Evolutionary conservation across 2,888 invertebrate genomes (phyloP), one percentile per base, ranked within the genome.

Genomic region (Apoda limacodes): DNA sequence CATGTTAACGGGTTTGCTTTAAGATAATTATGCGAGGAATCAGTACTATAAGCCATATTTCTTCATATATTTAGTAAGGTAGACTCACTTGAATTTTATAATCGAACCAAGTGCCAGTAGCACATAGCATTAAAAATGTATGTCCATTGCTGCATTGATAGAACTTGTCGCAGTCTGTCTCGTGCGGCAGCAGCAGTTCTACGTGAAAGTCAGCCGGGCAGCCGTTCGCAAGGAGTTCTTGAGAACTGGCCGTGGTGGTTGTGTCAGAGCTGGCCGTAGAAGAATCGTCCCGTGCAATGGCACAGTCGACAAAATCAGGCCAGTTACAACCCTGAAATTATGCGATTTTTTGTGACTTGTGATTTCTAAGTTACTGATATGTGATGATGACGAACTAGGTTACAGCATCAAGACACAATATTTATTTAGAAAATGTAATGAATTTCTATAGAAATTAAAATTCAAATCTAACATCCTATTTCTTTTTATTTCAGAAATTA

Each of bases 71-170:
- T n/a, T n/a, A n/a, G n/a, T n/a, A n/a, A n/a, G n/a, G n/a, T n/a
- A n/a, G n/a, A n/a, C n/a, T n/a, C n/a, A 60, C 61, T 48, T 62
- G 57, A 14, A 47, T 25, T 10, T 45, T 34, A 0, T 38, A 37
- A 40, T 67, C 61, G 35, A 66, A 69, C 0, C 48, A 38, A 2
- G 53, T 46, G 0, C 59, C 60, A 0, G 39, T 21, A 0, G 38
- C 40, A 13, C 69, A 69, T 2, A 22, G 19, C 43, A 35, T 43
- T 3, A 37, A 22, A 6, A 43, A 23, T 26, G 29, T 34, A 2
- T n/a, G 25, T 13, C 46, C 46, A 28, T 46, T 12, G 40, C 39
- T 29, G 30, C 47, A 33, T 22, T 39, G 15, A 30, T 46, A 42
- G 37, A 29, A 39, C 22, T 37, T 37, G 13, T 20, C 22, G 27